phyloP scores from a whole-genome alignment of 2,113 vertebrate species.

The Caloenas nicobarica region DNA sequence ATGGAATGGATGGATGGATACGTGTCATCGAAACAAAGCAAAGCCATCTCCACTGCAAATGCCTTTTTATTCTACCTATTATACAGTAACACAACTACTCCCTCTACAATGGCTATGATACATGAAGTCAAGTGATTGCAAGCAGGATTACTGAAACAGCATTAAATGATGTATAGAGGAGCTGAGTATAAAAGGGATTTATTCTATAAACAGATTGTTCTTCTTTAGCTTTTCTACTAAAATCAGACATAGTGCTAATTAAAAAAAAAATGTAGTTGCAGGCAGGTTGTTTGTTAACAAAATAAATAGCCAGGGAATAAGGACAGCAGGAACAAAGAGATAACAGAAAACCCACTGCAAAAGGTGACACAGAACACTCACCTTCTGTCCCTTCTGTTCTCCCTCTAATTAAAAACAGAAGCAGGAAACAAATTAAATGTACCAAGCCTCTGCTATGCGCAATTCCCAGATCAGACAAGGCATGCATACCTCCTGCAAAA shows the following conservation, averaged over 20 bases:
- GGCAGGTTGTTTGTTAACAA: conserved; percentile 10
- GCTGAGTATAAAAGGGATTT: neutral
- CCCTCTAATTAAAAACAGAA: conserved; percentile 38
- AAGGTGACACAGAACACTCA: neutral
- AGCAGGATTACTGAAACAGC: neutral
- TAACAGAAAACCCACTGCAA: conserved; percentile 5
- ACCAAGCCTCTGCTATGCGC: neutral
- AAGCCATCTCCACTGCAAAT: neutral
- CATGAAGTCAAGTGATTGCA: neutral
- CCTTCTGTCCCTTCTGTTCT: conserved; percentile 3
- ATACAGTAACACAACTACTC: neutral
- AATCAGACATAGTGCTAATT: neutral
- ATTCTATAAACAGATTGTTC: neutral
- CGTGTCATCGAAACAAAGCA: neutral
- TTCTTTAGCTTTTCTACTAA: conserved; percentile 5
- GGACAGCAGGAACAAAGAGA: neutral
- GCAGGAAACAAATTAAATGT: neutral
- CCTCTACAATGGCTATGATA: neutral
- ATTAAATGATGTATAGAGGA: neutral
- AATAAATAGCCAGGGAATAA: conserved; percentile 29
- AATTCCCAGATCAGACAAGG: neutral
- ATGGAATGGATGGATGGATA: neutral
- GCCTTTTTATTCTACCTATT: neutral
- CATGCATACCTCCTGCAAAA: neutral
- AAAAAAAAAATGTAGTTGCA: neutral